Evolutionary conservation across 2,113 vertebrate genomes (phyloP), one percentile per base, ranked within the genome.

Genomic region (Anhinga rufa): DNA sequence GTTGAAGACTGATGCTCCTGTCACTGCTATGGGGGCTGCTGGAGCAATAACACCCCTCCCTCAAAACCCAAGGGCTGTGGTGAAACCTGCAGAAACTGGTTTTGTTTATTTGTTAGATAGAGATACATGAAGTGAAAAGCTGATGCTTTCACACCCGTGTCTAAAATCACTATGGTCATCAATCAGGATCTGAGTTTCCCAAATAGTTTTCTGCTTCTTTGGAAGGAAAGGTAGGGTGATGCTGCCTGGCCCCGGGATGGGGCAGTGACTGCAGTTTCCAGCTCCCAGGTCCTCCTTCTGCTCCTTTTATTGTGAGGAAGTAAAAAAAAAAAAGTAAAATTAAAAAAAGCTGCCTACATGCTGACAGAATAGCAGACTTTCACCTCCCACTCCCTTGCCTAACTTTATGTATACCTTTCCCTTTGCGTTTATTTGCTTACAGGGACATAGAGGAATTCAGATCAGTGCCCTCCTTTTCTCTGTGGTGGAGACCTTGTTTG

Each of bases 141-240:
- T 61, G 70, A 9, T 0, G 0, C 6, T 55, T 93, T 80, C 55
- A 34, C 22, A 60, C 15, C 13, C 0, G 0, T 71, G 61, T 55
- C 57, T 75, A 49, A 76, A 82, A 54, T 80, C 57, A 20, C 34
- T 14, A 4, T 0, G 1, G 36, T 49, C 91, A 92, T 95, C 70
- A 82, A 52, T 84, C 77, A 94, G 58, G 40, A 54, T 14, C 31
- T 34, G 46, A 72, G 42, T 69, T 80, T 65, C 40, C 20, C 62
- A 61, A 42, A 38, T 1, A 69, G 8, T 34, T 68, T 9, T 65
- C 58, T 38, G 19, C 9, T 77, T 22, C 42, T 60, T 46, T 49
- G 28, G 48, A 55, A 86, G 29, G 17, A 36, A 14, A 42, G 13
- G 13, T 29, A 64, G 29, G 9, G 8, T 77, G 24, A 18, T 68